Percentiles rank a stretch among this genome's conserved stretches.
phyloP scores from a whole-genome alignment of 92 coral and sea anemone genomes.

The Epizoanthus illoricatus region DNA sequence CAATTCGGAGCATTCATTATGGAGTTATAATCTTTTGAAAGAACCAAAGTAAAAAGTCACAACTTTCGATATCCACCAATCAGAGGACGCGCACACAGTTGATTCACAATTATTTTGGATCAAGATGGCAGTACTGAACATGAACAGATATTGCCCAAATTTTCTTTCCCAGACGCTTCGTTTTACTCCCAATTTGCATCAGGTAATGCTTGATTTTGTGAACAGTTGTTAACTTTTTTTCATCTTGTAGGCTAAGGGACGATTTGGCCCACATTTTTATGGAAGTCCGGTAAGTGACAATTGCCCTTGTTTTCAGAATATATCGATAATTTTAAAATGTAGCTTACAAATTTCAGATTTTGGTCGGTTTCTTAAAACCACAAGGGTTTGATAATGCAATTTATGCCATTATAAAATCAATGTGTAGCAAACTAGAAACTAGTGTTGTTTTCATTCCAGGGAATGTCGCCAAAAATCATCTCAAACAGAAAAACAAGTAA shows the following conservation, averaged over 20 bases:
- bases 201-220: neutral
- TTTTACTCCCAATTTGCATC: neutral
- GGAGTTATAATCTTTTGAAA: too few relatives aligned
- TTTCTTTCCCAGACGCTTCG: too few relatives aligned
- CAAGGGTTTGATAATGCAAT: neutral
- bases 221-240: neutral
- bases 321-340: neutral
- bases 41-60: too few relatives aligned
- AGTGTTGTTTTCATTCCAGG: neutral
- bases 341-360: neutral
- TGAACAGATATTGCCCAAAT: too few relatives aligned
- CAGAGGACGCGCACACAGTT: too few relatives aligned
- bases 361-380: neutral
- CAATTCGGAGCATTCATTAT: too few relatives aligned
- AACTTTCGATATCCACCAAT: too few relatives aligned
- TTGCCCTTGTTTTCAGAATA: neutral
- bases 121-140: too few relatives aligned
- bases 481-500: constrained; percentile 20
- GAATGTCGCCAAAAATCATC: neutral
- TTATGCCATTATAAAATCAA: too few relatives aligned
- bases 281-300: neutral
- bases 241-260: constrained; percentile 21
- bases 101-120: too few relatives aligned
- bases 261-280: constrained; percentile 13
- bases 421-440: too few relatives aligned